Evolutionary conservation across 2,888 invertebrate species (phyloP).

Genomic region (Pyrochroa serraticornis): DNA sequence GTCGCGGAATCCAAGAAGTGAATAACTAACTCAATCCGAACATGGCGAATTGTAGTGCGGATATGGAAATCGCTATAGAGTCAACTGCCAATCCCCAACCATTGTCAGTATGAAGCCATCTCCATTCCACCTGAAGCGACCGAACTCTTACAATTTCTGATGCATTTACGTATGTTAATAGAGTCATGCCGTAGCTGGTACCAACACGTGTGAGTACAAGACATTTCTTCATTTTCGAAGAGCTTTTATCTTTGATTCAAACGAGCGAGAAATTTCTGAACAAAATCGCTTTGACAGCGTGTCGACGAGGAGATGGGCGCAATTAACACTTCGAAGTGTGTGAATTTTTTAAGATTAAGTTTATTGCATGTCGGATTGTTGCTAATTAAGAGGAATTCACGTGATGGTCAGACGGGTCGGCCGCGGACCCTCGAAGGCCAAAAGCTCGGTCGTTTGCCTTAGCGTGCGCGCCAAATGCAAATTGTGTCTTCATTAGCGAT

Average conservation of each 20-base stretch:
- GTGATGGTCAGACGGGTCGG: too few relatives aligned
- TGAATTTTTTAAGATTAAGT: too few relatives aligned
- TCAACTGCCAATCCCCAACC: slow-evolving; percentile 43
- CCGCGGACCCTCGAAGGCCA: slow-evolving; percentile 25
- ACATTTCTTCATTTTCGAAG: too few relatives aligned
- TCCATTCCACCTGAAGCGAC: slow-evolving; percentile 35
- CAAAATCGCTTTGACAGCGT: too few relatives aligned
- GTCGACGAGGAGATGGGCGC: too few relatives aligned
- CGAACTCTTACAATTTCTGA: slow-evolving; percentile 40
- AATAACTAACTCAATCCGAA: slow-evolving; percentile 39
- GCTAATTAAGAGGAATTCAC: too few relatives aligned
- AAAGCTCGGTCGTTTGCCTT: slow-evolving; percentile 41
- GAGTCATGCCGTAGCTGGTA: slow-evolving; percentile 41
- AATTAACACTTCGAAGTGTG: too few relatives aligned
- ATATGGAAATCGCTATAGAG: slow-evolving; percentile 40
- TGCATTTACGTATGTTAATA: slow-evolving; percentile 48
- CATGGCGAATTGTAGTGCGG: slow-evolving; percentile 29
- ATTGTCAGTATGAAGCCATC: slow-evolving; percentile 40
- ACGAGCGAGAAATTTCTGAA: too few relatives aligned
- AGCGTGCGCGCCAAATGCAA: slow-evolving; percentile 45
- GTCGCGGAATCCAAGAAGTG: slow-evolving; percentile 24
- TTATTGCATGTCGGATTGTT: too few relatives aligned
- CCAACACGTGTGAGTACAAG: slow-evolving; percentile 44
- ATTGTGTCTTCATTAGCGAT: slow-evolving; percentile 45
- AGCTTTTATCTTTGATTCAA: too few relatives aligned